These are phyloP conservation scores for Myotis yumanensis DNA, from an alignment of 2,113 vertebrate species.

Conservation along the genomic window DNA sequence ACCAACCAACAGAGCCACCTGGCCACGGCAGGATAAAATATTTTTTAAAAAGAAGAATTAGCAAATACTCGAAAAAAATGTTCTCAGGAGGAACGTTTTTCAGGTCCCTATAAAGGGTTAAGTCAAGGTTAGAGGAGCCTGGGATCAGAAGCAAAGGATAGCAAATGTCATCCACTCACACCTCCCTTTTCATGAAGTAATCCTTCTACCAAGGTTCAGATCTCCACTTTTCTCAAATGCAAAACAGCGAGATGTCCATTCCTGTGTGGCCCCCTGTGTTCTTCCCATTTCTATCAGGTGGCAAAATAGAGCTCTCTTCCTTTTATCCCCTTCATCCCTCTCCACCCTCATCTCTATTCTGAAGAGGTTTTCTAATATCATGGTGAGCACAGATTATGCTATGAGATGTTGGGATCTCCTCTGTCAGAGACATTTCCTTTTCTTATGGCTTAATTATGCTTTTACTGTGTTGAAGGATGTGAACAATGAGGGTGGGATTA, in stretches of 20 bases:
- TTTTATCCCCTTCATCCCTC: background rate
- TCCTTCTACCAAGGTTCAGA: background rate
- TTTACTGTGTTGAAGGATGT: conserved; percentile 2
- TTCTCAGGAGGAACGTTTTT: background rate
- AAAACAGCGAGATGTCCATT: background rate
- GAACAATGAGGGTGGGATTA: background rate
- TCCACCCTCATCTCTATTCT: background rate
- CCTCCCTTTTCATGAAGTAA: background rate
- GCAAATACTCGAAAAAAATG: background rate
- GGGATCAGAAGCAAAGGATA: background rate
- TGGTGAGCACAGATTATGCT: background rate
- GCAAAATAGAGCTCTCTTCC: background rate
- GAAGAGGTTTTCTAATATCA: background rate
- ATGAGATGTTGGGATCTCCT: background rate
- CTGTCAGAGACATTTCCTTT: background rate
- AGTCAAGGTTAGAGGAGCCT: background rate
- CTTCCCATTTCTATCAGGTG: background rate
- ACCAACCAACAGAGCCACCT: too few species aligned
- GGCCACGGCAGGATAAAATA: background rate
- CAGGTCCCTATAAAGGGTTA: background rate
- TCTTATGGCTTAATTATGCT: background rate
- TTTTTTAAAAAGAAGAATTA: conserved; percentile 1
- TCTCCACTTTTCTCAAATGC: background rate
- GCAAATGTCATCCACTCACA: background rate
- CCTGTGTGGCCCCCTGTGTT: background rate